These are phyloP conservation scores for Pteruthius melanotis DNA, from an alignment of 2,113 vertebrate species.

Conservation along the genomic window DNA sequence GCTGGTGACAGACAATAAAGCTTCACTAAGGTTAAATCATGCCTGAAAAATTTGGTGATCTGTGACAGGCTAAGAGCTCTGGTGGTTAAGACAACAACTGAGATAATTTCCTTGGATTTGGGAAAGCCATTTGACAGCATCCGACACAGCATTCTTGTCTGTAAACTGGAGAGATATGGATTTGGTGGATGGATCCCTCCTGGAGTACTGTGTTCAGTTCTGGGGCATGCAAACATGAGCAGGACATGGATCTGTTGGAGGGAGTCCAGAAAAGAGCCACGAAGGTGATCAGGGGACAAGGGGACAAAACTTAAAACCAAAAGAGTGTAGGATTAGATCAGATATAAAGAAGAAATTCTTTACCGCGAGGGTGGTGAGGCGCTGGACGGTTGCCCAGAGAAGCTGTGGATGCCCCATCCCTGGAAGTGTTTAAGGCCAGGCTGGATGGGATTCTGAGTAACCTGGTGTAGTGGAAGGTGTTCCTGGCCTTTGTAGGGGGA, in stretches of 20 bases:
- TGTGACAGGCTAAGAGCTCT: background rate
- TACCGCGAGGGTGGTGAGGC: background rate
- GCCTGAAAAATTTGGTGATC: background rate
- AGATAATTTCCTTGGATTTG: background rate
- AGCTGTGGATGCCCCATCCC: too few species aligned
- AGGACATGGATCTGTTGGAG: background rate
- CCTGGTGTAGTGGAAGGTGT: background rate
- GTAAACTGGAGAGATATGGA: background rate
- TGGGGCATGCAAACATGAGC: background rate
- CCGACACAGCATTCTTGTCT: background rate
- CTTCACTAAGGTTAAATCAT: background rate
- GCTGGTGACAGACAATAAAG: background rate
- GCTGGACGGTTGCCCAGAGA: background rate
- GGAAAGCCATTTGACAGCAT: background rate
- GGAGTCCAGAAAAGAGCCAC: background rate
- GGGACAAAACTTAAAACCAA: background rate
- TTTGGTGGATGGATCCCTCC: background rate
- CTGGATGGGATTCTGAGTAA: background rate
- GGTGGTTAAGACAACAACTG: background rate
- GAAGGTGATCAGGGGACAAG: background rate
- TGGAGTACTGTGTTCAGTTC: background rate
- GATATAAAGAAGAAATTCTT: background rate
- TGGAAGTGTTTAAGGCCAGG: background rate
- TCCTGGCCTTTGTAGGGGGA: background rate
- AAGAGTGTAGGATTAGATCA: background rate